Base-by-base conservation (phyloP, 2,113 vertebrate genomes). In the Laterallus jamaicensis region DNA sequence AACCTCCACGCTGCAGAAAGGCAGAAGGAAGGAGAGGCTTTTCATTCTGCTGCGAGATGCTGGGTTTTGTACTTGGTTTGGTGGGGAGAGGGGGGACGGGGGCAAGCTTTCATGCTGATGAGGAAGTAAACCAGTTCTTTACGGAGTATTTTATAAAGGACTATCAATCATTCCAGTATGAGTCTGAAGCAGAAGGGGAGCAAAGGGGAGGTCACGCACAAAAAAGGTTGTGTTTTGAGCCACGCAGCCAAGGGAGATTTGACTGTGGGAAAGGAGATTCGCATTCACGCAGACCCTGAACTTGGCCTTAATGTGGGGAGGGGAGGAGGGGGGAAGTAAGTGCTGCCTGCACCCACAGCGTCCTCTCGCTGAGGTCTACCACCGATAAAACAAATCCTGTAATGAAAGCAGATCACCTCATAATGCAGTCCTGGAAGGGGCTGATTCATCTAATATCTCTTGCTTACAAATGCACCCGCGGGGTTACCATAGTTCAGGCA, bases 401-500 rank as follows among this genome's bases (percentile, higher is more conserved):
- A 90, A 95, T 95, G 94, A 97, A 97, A 97, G 92, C 91, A 32
- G 42, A 97, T 97, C 95, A 95, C 80, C 90, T 97, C 95, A 97
- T 94, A 95, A 87, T 93, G 82, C 49, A 89, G 69, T 91, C 82
- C 91, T 93, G 73, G 90, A 97, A 97, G 93, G 79, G 94, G 96
- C 86, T 91, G 96, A 95, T 94, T 95, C 80, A 39, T 95, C 93
- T 95, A 87, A 90, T 97, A 97, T 96, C 96, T 86, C 60, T 89
- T 95, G 85, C 97, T 97, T 92, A 97, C 96, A 93, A 96, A 96
- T 96, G 94, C 97, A 86, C 69, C 44, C 42, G 62, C 14, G 75
- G 87, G 98, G 98, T 99, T 98, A 98, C 98, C 98, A 82, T 37
- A 98, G 98, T 98, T 97, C 98, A 97, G 96, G 96, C 96, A 91